Conservation (phyloP, 2,797 vertebrate genomes). For the Philypnodon macrostomus region DNA sequence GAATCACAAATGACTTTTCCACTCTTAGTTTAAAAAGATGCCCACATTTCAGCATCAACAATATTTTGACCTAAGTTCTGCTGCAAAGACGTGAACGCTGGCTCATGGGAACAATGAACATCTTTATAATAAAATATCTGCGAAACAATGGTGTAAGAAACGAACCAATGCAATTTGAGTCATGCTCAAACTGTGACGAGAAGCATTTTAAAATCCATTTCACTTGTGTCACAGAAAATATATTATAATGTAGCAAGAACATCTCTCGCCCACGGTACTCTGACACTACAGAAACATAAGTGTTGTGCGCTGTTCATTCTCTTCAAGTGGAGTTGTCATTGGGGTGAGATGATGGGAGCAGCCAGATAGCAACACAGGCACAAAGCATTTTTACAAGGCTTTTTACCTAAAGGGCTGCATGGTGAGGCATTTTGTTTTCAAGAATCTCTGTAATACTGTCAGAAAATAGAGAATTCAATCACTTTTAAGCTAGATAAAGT, state of each 20-base stretch:
- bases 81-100: neutral
- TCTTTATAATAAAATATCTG: neutral
- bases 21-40: neutral
- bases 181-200: neutral
- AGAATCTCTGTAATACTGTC: no score
- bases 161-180: neutral
- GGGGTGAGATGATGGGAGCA: neutral
- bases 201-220: constrained; percentile 1
- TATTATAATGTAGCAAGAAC: constrained; percentile 1
- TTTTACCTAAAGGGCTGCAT: no score
- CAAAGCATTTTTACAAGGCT: no score
- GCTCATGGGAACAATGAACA: neutral
- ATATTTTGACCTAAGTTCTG: no score
- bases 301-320: constrained; percentile 1
- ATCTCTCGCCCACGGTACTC: constrained; percentile 3
- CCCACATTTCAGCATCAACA: no score
- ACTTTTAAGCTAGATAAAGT: no score
- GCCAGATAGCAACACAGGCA: neutral
- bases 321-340: neutral
- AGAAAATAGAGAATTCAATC: no score
- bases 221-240: neutral
- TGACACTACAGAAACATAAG: neutral
- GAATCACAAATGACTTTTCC: no score
- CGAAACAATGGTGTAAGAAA: neutral
- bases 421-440: no score